Evolutionary conservation across 1,140 invertebrate species (phyloP).

Genomic region (Macrosteles quadrilineatus): DNA sequence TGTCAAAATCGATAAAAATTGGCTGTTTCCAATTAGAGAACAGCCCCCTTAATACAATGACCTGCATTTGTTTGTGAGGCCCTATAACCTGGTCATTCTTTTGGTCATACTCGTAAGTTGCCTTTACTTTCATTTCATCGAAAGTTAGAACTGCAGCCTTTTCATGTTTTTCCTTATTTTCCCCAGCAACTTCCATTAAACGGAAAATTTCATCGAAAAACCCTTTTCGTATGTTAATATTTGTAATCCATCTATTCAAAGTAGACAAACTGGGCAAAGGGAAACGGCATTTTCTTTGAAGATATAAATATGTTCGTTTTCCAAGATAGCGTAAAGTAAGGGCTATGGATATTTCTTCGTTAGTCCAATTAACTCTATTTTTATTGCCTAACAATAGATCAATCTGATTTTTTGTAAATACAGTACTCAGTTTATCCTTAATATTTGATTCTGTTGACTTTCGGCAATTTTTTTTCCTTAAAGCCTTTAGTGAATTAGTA

Average conservation of each 20-base stretch:
- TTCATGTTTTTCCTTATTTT: constrained; percentile 34
- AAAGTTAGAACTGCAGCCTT: no score
- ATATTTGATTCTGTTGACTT: no score
- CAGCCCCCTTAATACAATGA: constrained; percentile 45
- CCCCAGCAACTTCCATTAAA: constrained; percentile 31
- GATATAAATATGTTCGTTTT: constrained; percentile 1
- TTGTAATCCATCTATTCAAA: constrained; percentile 26
- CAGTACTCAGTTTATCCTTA: no score
- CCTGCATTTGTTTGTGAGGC: no score
- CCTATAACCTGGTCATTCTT: no score
- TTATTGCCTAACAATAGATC: no score
- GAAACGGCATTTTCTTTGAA: neutral
- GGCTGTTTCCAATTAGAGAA: constrained; percentile 48
- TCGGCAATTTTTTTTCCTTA: neutral
- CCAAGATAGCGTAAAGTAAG: neutral
- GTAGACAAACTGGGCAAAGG: constrained; percentile 3
- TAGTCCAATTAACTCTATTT: no score
- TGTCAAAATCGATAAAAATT: no score
- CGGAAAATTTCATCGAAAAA: constrained; percentile 33
- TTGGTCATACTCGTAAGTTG: constrained; percentile 47
- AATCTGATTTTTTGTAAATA: no score
- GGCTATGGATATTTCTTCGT: no score
- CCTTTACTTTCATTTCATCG: constrained; percentile 46
- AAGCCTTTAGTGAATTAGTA: neutral
- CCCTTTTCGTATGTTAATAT: constrained; percentile 25